Base-by-base conservation (phyloP, 2,888 invertebrate genomes). In the Empis livida region DNA sequence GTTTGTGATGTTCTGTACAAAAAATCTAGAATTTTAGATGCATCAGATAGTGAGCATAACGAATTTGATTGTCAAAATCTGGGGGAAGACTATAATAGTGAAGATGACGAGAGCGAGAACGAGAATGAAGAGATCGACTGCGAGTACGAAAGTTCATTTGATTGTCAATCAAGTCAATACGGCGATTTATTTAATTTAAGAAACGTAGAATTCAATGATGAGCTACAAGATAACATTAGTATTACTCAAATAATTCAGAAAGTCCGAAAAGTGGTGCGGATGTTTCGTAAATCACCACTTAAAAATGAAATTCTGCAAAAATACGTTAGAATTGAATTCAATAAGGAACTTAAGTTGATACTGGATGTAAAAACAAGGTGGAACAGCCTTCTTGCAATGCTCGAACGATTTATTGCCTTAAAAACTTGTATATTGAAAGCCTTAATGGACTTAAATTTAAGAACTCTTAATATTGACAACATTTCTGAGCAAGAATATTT, bases 301-400 rank as follows among this genome's bases (percentile, higher is more conserved):
- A 53, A 45, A 51, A 51, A 48, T 15, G 39, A 30, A 39, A 49
- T 50, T 47, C 41, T 50, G 47, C 49, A 49, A 46, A 48, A 49
- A 20, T 43, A 49, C 47, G 49, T 50, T 17, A 52, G 46, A 31
- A 43, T 42, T 43, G 31, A 44, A 23, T 31, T 38, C 42, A 42
- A 44, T 16, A 52, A 51, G 35, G 53, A 53, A 48, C 39, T 51
- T n/a, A 38, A 38, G 37, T 38, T 38, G 3, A 46, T 53, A 32
- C 14, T 53, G 17, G 48, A 51, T 35, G 46, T 47, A 32, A 48
- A 45, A 46, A 50, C 49, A 15, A 48, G 52, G 23, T 53, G 49
- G 51, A 50, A 49, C 35, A 49, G 48, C 42, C 41, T 52, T 15
- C 20, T 52, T 27, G 42, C 23, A 30, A 53, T 53, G 51, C 15